Evolutionary conservation across 53 echinoderm and acorn worm species (phyloP), one percentile per base, ranked within the genome.

Genomic region (Actinopyga echinites): DNA sequence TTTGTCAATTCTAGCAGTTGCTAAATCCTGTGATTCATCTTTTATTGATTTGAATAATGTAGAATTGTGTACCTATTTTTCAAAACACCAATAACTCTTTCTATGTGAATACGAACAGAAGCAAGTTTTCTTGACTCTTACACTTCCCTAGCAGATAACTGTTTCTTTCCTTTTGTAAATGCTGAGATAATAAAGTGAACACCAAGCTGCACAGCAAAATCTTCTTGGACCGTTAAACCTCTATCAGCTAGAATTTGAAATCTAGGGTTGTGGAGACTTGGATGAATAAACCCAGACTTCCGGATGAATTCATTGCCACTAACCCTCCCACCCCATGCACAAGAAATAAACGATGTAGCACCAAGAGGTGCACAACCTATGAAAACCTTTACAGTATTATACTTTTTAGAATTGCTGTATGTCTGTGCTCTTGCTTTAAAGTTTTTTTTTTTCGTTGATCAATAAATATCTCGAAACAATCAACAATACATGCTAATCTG

Each of bases 31-130:
- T 2, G 78, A 26, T 33, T 89, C 84, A 31, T 83, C 68, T 45
- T 85, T 89, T 64, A 84, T 24, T 37, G 89, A 85, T 31, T 89
- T 85, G 37, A 80, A 61, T 45, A 89, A 69, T 57, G 56, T 56
- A 74, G 74, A 44, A 74, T 74, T 74, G 43, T 74, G 45, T 42
- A 74, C 5, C 49, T 21, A 30, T 74, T 69, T 24, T 85, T 79
- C 12, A 85, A 29, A 23, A 79, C 38, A 1, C 77, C 85, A 22
- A 85, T 85, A 26, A 85, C 62, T 24, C 85, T 21, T 79, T 86
- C 86, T n/a, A 86, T 79, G 64, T 79, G 86, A 45, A 86, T 86
- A 22, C 86, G 36, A 19, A 80, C 65, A 45, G 40, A 32, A 30
- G 86, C 30, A 60, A 86, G 30, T 45, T 86, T 23, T 79, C 79